Percentiles rank a stretch among this genome's conserved stretches.
Evolutionary conservation across 2,888 invertebrate genomes (phyloP).

Genomic region (Boloria euphrosyne): DNA sequence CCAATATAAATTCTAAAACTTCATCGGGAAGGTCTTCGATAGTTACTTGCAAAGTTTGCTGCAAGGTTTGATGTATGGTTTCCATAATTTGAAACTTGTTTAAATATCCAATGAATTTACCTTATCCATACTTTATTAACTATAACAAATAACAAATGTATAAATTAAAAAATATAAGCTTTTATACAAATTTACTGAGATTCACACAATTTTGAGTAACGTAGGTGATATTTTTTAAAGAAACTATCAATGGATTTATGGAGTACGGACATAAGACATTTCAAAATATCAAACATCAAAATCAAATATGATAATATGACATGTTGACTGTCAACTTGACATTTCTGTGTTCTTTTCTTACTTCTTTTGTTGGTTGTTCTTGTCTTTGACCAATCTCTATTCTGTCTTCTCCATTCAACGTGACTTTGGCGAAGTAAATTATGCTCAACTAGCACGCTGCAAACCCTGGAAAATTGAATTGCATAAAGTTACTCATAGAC

Average conservation of each 20-base stretch:
- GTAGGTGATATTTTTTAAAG: constrained; percentile 7
- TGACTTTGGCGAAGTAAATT: too few species aligned
- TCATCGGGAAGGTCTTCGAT: constrained; percentile 93
- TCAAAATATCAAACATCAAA: constrained; percentile 12
- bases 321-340: constrained; percentile 1
- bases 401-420: too few species aligned
- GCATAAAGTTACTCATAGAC: too few species aligned
- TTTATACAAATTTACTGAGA: neutral
- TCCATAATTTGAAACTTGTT: constrained; percentile 55
- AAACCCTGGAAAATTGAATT: too few species aligned
- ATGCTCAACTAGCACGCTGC: too few species aligned
- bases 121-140: constrained; percentile 18
- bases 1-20: constrained; percentile 95
- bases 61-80: constrained; percentile 59
- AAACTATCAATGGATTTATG: constrained; percentile 15
- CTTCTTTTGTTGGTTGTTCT: too few species aligned
- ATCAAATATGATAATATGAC: constrained; percentile 8
- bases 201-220: constrained; percentile 1
- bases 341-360: too few species aligned
- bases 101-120: constrained; percentile 3
- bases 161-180: neutral
- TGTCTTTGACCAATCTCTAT: too few species aligned
- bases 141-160: neutral
- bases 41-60: constrained; percentile 61
- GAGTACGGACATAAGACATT: too few species aligned